Base-by-base conservation (phyloP, 2,113 vertebrate genomes). In the Ondatra zibethicus region DNA sequence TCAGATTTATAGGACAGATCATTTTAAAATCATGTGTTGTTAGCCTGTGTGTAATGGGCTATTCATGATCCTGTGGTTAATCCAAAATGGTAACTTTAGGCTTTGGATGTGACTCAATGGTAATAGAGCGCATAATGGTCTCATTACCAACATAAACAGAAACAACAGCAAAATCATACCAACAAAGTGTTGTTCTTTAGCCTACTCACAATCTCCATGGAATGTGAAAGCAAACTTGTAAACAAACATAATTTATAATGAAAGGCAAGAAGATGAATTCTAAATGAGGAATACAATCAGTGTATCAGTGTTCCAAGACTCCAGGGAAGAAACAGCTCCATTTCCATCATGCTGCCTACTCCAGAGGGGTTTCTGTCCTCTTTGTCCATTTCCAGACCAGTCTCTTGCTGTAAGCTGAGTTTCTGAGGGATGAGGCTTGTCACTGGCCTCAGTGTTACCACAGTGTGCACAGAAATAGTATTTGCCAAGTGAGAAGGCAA, bases 21-120 rank as follows among this genome's bases (percentile, higher is more conserved):
- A 86, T 72, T 94, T 45, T 33, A 68, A 92, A 92, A 75, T 73
- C 47, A 65, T 82, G 87, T 95, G 27, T 89, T 90, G 47, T 80
- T 58, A 88, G 52, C 27, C 29, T 90, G 6, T 42, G 5, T 81
- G 1, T 68, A 68, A 90, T 81, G 21, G 17, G 17, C 27, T 92
- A 21, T 89, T 76, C 36, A 65, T 93, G 58, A 89, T 50, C 36
- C 31, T 92, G 3, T 81, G 52, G 7, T 52, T 78, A 94, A 88
- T 82, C 33, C 16, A 86, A 87, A 72, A 77, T 70, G 55, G 50
- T 63, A 8, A 58, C 66, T 58, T 84, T 36, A 21, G 39, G 10
- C 78, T 61, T 45, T 7, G 5, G 52, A 45, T 84, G 25, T 82
- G 52, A 21, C n/a, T 36, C 55, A 47, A 5, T 73, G 14, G 65